Percentiles rank a stretch among this genome's conserved stretches.
Conservation (phyloP, 2,113 vertebrate genomes). For the Aramus guarauna region DNA sequence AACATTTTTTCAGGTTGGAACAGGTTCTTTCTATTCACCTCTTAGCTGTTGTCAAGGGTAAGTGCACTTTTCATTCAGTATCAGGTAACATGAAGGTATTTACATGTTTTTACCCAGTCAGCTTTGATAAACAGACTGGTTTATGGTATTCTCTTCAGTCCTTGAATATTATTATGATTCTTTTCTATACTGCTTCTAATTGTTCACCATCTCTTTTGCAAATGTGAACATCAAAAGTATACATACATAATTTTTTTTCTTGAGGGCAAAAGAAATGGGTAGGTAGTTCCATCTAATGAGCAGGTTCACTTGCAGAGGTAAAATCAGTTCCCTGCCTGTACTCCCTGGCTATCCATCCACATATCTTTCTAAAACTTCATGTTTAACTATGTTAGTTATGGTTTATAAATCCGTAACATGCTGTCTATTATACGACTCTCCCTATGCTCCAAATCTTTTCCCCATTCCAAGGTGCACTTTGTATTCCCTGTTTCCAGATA, state of each 20-base stretch:
- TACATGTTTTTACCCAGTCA: not conserved
- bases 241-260: not conserved
- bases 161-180: not conserved
- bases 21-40: not conserved
- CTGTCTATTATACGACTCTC: not conserved
- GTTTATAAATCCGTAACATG: not conserved
- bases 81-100: not conserved
- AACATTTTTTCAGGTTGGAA: slow-evolving; percentile 6
- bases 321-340: not conserved
- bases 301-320: not conserved
- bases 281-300: not conserved
- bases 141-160: not conserved
- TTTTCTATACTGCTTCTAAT: not conserved
- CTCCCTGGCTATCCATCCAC: not conserved
- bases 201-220: not conserved
- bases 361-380: not conserved
- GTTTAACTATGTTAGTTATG: not conserved
- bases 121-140: not conserved
- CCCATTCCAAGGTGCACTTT: not conserved
- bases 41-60: not conserved
- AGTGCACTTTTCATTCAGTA: not conserved
- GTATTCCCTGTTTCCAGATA: not conserved
- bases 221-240: not conserved
- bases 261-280: not conserved
- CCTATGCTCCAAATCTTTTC: not conserved